Evolutionary conservation across 2,797 vertebrate species (phyloP), one percentile per base, ranked within the genome.

Genomic region (Sardinella longiceps): DNA sequence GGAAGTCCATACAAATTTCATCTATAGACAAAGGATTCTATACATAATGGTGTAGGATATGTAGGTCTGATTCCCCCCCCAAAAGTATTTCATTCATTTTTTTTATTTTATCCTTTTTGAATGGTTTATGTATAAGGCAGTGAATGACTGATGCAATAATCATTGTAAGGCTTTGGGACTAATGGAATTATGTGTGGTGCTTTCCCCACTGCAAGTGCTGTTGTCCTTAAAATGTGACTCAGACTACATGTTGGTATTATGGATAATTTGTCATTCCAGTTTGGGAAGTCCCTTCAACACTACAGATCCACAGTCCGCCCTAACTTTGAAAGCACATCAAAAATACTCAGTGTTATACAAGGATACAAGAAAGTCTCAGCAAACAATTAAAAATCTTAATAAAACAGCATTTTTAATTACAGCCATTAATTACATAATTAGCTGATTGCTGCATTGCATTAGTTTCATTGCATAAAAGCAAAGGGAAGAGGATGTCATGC

Each of bases 281-380:
- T 88, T 87, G 86, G 91, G 88, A 56, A 91, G 82, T 82, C 84
- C 81, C 87, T 90, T 86, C 80, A 3, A 11, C 80, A 90, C 33
- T 91, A 86, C 82, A 91, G 60, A 90, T 93, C 91, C 45, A 46
- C 45, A 91, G 87, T 85, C 87, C 86, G 86, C 15, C 80, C 4
- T 51, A 5, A 20, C 3, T 53, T 53, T 51, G 50, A 3, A 53
- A 53, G 83, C 88, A 88, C 84, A 87, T 89, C 80, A 87, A 90
- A 87, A 85, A 92, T 92, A 92, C 90, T 70, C 30, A 15, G 58
- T n/a, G n/a, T n/a, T n/a, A n/a, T n/a, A n/a, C n/a, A 63, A 6
- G 11, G n/a, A 63, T 60, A n/a, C n/a, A n/a, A n/a, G n/a, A n/a
- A n/a, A n/a, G n/a, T 25, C 56, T 60, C 7, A 25, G n/a, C 23